Base-by-base conservation (phyloP, 2,888 invertebrate genomes). In the Plebejus anna region DNA sequence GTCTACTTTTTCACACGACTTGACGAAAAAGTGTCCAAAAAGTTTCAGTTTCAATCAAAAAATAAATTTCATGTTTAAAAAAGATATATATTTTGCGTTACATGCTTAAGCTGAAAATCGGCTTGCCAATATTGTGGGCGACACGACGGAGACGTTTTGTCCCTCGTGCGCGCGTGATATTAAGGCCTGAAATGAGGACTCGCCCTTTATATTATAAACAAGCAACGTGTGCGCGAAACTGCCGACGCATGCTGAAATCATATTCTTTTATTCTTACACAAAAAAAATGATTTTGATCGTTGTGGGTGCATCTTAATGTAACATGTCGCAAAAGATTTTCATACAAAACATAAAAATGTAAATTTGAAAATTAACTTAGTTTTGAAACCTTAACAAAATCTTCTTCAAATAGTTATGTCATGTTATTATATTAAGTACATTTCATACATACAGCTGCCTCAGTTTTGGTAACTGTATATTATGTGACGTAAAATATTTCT, bases 171-270 rank as follows among this genome's bases (percentile, higher is more conserved):
- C 55, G 0, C 55, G 1, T 16, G 16, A 1, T 55, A 86, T 90
- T 88, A 88, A 92, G 90, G 90, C 88, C 86, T 90, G 88, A 88
- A 91, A 92, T 91, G 92, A 91, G 90, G 88, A 89, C 85, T 88
- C 90, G 89, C 90, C 91, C 92, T 91, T 90, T 88, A 89, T 89
- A 92, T 93, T 89, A 92, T 93, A 93, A 93, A 92, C 93, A 92
- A 93, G 92, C 91, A 90, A 88, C 94, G 94, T 91, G 92, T 94
- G 94, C 89, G 87, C 85, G 87, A 82, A 93, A 94, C 88, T 90
- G 88, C 92, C 89, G 83, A 87, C 88, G 89, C 88, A 86, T 87
- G 88, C 86, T 84, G 89, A 89, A 91, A 91, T 91, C 91, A 90
- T 92, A 92, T 93, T 88, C 83, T 82, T 79, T 85, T 84, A 87